Evolutionary conservation across 2,797 vertebrate species (phyloP).

Genomic region (Ctenochaetus hawaiiensis): DNA sequence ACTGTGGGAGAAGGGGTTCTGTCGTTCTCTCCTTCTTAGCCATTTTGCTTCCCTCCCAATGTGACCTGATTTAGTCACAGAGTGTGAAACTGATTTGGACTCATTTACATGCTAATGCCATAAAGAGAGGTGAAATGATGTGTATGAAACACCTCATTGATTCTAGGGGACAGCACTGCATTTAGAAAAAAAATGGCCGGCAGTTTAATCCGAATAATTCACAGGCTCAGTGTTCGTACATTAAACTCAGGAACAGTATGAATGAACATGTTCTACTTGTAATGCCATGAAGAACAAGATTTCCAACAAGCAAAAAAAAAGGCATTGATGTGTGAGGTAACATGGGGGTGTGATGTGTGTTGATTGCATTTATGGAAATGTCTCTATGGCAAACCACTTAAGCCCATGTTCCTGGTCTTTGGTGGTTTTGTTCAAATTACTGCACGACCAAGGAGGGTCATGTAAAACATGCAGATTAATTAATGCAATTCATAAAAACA

Average conservation of each 20-base stretch:
- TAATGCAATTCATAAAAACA: too few species aligned
- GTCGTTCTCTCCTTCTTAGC: conserved; percentile 43
- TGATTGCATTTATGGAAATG: neutral
- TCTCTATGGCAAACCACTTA: neutral
- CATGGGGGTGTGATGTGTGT: neutral
- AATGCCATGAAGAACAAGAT: neutral
- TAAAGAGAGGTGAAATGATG: conserved; percentile 64
- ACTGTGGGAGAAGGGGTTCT: conserved; percentile 60
- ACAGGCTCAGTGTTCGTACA: conserved; percentile 7
- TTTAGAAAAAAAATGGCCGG: conserved; percentile 19
- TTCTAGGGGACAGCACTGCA: conserved; percentile 31
- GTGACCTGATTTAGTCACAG: conserved; percentile 68
- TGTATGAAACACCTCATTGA: conserved; percentile 54
- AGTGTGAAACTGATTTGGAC: conserved; percentile 77
- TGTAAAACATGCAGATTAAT: too few species aligned
- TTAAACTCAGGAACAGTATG: neutral
- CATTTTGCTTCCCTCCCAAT: conserved; percentile 64
- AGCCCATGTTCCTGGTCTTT: too few species aligned
- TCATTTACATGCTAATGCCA: conserved; percentile 80
- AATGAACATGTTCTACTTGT: neutral
- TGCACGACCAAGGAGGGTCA: too few species aligned
- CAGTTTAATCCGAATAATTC: conserved; percentile 24
- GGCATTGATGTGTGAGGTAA: neutral
- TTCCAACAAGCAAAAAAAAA: neutral
- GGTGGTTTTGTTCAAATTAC: too few species aligned